Conservation (phyloP, 2,888 invertebrate genomes). For the Furcula furcula region DNA sequence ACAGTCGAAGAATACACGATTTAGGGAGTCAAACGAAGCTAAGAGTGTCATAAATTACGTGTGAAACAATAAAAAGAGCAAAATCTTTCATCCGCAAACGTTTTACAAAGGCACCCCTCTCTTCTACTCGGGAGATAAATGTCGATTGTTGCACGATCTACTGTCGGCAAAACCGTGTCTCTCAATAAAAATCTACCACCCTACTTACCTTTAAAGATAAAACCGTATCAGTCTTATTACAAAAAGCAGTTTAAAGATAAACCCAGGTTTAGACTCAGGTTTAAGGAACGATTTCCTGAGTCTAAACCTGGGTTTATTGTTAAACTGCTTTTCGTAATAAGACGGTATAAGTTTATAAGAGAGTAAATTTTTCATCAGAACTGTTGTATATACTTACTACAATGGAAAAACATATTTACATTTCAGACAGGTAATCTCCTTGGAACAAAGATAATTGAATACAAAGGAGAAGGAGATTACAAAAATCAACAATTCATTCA, state of each 20-base stretch:
- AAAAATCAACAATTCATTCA: conserved; percentile 53
- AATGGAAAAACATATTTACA: conserved; percentile 24
- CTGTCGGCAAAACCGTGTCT: conserved; percentile 59
- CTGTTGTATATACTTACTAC: conserved; percentile 7
- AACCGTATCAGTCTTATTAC: too few relatives aligned
- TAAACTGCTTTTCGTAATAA: too few relatives aligned
- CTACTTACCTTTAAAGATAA: too few relatives aligned
- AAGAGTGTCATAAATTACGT: conserved; percentile 71
- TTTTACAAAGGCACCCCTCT: conserved; percentile 66
- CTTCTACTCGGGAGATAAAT: conserved; percentile 58
- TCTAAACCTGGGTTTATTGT: too few relatives aligned
- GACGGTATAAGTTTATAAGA: too few relatives aligned
- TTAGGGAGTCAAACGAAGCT: conserved; percentile 40
- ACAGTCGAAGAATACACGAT: conserved; percentile 46
- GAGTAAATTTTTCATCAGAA: too few relatives aligned
- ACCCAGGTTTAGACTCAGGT: too few relatives aligned
- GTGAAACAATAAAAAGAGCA: conserved; percentile 72
- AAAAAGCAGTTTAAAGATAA: too few relatives aligned
- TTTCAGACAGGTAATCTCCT: conserved; percentile 28
- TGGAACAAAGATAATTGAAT: conserved; percentile 42
- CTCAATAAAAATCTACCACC: conserved; percentile 55
- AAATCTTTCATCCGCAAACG: conserved; percentile 70
- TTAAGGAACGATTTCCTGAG: too few relatives aligned
- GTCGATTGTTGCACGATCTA: conserved; percentile 63
- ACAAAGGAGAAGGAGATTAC: conserved; percentile 43